Percentiles rank a stretch among this genome's conserved stretches.
phyloP scores from a whole-genome alignment of 1,140 invertebrate species.

The honey bee (Apis mellifera) region Amel_HAv3.1 CM009932.2:14801001-14801500 shows the following conservation, averaged over 20 bases:
- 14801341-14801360: too few relatives aligned
- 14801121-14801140: too few relatives aligned
- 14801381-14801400: too few relatives aligned
- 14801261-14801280: slow-evolving; percentile 10
- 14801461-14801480: background rate
- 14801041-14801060: slow-evolving; percentile 18
- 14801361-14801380: too few relatives aligned
- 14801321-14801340: background rate
- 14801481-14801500: slow-evolving; percentile 32
- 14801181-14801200: slow-evolving; percentile 4
- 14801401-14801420: too few relatives aligned
- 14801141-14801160: background rate
- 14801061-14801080: slow-evolving; percentile 3
- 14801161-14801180: background rate
- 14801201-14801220: slow-evolving; percentile 33
- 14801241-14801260: background rate
- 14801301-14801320: background rate
- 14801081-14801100: background rate
- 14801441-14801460: too few relatives aligned
- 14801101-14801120: background rate
- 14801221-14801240: slow-evolving; percentile 22
- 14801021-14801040: slow-evolving; percentile 19
- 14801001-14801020: slow-evolving; percentile 48
- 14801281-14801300: slow-evolving; percentile 14
- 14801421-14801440: too few relatives aligned